Conservation (phyloP, 2,888 invertebrate genomes). For the Scelioninae gen. 2 region DNA sequence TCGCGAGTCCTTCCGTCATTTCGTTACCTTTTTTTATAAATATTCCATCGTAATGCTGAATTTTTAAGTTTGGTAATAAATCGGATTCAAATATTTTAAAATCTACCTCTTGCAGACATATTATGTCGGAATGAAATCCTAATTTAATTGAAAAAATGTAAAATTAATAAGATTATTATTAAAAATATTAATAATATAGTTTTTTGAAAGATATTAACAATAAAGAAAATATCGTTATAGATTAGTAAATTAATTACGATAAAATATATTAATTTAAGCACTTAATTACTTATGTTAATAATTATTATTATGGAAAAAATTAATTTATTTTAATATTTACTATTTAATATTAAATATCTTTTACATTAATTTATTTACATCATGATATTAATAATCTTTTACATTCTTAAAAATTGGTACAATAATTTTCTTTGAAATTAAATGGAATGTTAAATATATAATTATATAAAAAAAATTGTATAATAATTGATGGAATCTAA, state of each 20-base stretch:
- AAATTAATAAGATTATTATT: not conserved
- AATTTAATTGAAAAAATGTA: conserved; percentile 1
- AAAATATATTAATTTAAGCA: too few species aligned
- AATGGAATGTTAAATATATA: too few species aligned
- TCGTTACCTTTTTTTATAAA: conserved; percentile 84
- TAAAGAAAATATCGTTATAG: too few species aligned
- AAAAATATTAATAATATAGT: conserved; percentile 78
- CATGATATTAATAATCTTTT: too few species aligned
- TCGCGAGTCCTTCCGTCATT: conserved; percentile 88
- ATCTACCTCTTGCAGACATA: conserved; percentile 97
- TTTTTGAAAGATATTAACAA: conserved; percentile 83
- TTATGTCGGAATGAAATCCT: conserved; percentile 93
- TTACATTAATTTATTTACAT: too few species aligned
- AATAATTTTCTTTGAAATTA: too few species aligned
- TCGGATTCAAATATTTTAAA: conserved; percentile 83
- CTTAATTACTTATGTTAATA: conserved; percentile 19
- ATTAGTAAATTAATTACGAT: too few species aligned
- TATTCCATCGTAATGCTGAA: conserved; percentile 78
- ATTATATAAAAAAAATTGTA: too few species aligned
- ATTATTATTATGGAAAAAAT: not conserved
- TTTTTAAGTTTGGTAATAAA: conserved; percentile 79
- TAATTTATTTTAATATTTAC: not conserved
- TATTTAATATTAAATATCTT: conserved; percentile 6
- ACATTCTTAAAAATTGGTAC: too few species aligned
- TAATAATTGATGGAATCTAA: too few species aligned